These are phyloP conservation scores for Lacanobia oleracea DNA, from an alignment of 2,888 invertebrate species.

Conservation along the genomic window DNA sequence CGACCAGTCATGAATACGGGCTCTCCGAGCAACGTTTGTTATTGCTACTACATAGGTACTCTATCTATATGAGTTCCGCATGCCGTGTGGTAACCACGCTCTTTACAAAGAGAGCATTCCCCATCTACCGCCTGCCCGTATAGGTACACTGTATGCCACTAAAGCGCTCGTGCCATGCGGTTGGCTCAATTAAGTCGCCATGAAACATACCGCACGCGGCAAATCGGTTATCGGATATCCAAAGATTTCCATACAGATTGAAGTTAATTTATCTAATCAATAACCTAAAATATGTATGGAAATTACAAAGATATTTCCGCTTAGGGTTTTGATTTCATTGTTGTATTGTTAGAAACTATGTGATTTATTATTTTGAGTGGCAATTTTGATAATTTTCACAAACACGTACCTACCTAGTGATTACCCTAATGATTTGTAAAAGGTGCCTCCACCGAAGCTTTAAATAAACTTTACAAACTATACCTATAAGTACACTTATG, in stretches of 20 bases:
- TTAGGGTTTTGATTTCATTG: not conserved
- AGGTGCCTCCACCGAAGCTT: too few relatives aligned
- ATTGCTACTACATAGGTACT: not conserved
- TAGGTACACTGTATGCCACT: not conserved
- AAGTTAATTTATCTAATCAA: conserved; percentile 6
- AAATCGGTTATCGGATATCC: not conserved
- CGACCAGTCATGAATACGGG: not conserved
- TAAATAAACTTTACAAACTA: too few relatives aligned
- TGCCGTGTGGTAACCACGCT: conserved; percentile 18
- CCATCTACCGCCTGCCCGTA: not conserved
- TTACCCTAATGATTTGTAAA: too few relatives aligned
- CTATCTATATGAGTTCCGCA: conserved; percentile 25
- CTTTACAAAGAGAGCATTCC: conserved; percentile 26
- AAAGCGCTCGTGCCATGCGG: not conserved
- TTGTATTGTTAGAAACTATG: not conserved
- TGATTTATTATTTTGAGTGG: too few relatives aligned
- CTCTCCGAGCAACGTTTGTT: conserved; percentile 2
- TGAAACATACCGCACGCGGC: conserved; percentile 2
- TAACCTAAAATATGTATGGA: not conserved
- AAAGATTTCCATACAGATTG: conserved; percentile 13
- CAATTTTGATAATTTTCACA: too few relatives aligned
- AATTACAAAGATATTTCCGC: not conserved
- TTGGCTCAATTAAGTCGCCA: conserved; percentile 7
- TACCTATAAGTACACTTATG: too few relatives aligned
- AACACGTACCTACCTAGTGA: too few relatives aligned